These are phyloP conservation scores for Pimephales promelas DNA, from an alignment of 2,113 vertebrate species.

Conservation along the genomic window DNA sequence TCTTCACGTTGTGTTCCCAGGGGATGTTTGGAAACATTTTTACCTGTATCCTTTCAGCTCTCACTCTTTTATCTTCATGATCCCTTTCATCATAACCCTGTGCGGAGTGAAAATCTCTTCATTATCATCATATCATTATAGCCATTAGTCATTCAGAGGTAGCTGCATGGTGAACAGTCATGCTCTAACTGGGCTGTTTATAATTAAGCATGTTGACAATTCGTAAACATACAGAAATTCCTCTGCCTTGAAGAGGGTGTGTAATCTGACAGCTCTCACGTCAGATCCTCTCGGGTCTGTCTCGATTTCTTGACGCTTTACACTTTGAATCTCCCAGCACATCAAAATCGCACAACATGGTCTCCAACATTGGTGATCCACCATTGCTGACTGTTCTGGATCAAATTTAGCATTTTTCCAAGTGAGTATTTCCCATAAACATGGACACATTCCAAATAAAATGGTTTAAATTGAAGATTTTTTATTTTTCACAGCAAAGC, in stretches of 20 bases:
- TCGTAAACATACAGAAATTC: slow-evolving; percentile 2
- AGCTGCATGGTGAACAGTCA: slow-evolving; percentile 11
- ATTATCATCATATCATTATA: slow-evolving; percentile 18
- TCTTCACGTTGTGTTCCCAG: not conserved
- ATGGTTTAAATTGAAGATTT: not conserved
- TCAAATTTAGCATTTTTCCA: not conserved
- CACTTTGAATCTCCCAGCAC: not conserved
- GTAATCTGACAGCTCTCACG: not conserved
- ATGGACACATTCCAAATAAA: not conserved
- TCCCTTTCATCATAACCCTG: slow-evolving; percentile 30
- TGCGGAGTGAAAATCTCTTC: slow-evolving; percentile 11
- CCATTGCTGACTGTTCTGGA: slow-evolving; percentile 6
- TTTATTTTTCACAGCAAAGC: no score
- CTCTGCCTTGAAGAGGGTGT: not conserved
- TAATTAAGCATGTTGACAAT: slow-evolving; percentile 21
- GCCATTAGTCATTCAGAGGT: slow-evolving; percentile 13
- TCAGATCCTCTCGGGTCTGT: not conserved
- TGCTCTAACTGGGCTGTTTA: not conserved
- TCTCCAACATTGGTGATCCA: not conserved
- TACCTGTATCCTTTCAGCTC: slow-evolving; percentile 32
- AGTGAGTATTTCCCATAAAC: not conserved
- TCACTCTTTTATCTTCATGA: slow-evolving; percentile 29
- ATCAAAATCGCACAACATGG: not conserved
- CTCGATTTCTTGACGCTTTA: not conserved
- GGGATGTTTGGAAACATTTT: slow-evolving; percentile 33